Evolutionary conservation across 2,113 vertebrate genomes (phyloP), one percentile per base, ranked within the genome.

Genomic region (Cricetomys ansorgei): DNA sequence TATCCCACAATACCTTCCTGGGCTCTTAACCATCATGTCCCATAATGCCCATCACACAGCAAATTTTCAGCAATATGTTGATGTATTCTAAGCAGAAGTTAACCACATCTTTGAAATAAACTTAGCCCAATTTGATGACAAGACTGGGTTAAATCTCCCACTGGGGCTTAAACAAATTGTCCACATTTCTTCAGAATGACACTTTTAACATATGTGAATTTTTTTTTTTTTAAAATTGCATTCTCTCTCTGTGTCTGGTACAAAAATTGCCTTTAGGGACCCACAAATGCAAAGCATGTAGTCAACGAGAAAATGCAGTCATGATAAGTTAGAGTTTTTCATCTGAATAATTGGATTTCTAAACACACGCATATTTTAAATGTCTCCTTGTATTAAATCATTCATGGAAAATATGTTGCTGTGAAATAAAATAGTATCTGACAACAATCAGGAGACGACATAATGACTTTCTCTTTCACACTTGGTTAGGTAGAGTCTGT

Each of bases 381-480:
- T 89, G 93, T 92, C 93, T 95, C 75, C 57, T 92, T 13, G 37
- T 90, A 92, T 98, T 96, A 97, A 97, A 97, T 97, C 97, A 92
- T 72, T 87, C 59, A 45, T 37, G 53, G 95, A 64, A 85, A 89
- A 79, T 31, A 62, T 88, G 96, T 73, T 93, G 87, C 92, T 97
- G 95, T 70, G 90, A 50, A 97, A 89, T 92, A 96, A 95, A 97
- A 62, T 34, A 72, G 55, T 6, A n/a, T 90, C 37, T 77, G 94
- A 64, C 85, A 83, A 65, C 53, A 27, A 91, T 93, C 96, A 81
- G 34, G 13, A 57, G 53, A 53, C 17, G 81, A 77, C 57, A 17
- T 3, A 92, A 70, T 96, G 89, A 34, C 62, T 97, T 89, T 72
- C 89, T 79, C 50, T 90, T 95, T 94, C 94, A 96, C 95, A 85